A percentile compares a stretch with the other conserved stretches of the same genome.
Conservation (phyloP, 2,113 vertebrate genomes). For the Calyptomena viridis region DNA sequence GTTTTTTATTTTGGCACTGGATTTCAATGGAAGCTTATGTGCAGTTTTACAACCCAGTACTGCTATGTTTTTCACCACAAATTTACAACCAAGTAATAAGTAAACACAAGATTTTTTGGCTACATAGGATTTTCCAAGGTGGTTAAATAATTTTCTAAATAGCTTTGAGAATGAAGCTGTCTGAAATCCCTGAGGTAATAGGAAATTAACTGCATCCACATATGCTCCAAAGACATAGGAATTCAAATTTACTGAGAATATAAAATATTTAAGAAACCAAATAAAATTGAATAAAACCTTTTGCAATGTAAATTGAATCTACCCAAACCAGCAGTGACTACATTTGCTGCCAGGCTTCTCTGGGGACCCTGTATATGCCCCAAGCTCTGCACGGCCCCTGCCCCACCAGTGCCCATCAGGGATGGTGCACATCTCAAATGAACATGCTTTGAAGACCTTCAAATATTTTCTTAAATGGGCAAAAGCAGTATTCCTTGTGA, state of each 20-base stretch:
- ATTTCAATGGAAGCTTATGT: neutral
- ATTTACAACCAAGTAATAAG: neutral
- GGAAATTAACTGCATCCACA: neutral
- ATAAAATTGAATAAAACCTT: neutral
- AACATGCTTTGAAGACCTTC: fast-evolving
- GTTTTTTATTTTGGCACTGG: neutral
- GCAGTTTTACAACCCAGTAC: neutral
- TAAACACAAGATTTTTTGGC: slow-evolving; percentile 3
- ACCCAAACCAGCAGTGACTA: neutral
- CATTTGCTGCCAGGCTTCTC: neutral
- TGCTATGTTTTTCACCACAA: neutral
- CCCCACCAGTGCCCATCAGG: fast-evolving
- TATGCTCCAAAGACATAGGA: neutral
- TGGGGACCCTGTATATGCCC: fast-evolving
- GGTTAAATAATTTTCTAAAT: slow-evolving; percentile 46
- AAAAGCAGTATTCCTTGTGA: neutral
- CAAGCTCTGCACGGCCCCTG: fast-evolving
- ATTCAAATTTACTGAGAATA: neutral
- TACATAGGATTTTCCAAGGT: slow-evolving; percentile 36
- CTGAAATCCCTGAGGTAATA: slow-evolving; percentile 25
- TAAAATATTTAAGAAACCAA: slow-evolving; percentile 38
- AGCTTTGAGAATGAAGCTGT: slow-evolving; percentile 11
- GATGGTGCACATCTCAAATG: neutral
- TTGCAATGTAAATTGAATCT: neutral
- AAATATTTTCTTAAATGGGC: too few species aligned